A percentile compares a stretch with the other conserved stretches of the same genome.
phyloP scores from a whole-genome alignment of 2,888 invertebrate genomes.

The Morpho helenor region DNA sequence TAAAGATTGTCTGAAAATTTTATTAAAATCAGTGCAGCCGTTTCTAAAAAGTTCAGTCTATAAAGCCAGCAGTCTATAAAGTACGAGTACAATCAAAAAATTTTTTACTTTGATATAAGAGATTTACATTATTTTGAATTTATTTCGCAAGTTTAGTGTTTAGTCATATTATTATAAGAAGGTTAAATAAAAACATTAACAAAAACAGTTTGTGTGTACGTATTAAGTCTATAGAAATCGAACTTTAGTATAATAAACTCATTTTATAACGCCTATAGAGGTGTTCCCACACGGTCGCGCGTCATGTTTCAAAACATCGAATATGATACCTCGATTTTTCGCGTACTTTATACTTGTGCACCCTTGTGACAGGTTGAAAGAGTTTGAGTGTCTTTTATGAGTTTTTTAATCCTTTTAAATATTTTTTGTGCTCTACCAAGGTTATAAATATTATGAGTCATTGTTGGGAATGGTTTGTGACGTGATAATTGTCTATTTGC shows the following conservation, averaged over 20 bases:
- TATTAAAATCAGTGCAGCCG: too few species aligned
- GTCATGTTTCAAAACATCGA: conserved; percentile 69
- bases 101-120: too few species aligned
- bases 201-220: conserved; percentile 15
- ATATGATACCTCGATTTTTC: conserved; percentile 62
- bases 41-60: too few species aligned
- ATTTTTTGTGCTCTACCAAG: background rate
- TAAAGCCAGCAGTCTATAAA: too few species aligned
- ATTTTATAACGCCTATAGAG: conserved; percentile 18
- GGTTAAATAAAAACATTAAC: background rate
- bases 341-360: conserved; percentile 42
- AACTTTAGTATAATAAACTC: conserved; percentile 54
- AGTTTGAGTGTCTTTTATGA: conserved; percentile 16
- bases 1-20: too few species aligned
- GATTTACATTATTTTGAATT: too few species aligned
- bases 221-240: conserved; percentile 33
- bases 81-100: too few species aligned
- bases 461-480: too few species aligned
- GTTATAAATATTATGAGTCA: too few species aligned
- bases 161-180: too few species aligned
- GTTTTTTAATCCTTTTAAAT: conserved; percentile 12
- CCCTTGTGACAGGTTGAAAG: conserved; percentile 31
- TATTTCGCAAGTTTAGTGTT: too few species aligned
- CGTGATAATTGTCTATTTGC: too few species aligned
- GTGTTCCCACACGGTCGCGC: conserved; percentile 41